Evolutionary conservation across 2,113 vertebrate species (phyloP).

Genomic region (Sialia sialis): DNA sequence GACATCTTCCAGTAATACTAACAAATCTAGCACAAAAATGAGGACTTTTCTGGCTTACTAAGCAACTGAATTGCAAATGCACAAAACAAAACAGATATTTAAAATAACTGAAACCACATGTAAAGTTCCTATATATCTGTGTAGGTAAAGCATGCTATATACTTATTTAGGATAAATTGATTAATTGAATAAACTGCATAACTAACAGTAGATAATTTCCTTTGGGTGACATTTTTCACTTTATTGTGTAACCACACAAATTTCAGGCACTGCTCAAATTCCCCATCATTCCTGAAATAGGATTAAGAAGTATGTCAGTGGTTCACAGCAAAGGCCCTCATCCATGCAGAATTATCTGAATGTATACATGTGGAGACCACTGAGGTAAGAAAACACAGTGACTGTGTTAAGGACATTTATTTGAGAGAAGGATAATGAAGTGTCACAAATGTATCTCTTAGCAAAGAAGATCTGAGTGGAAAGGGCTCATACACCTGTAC

Average conservation of each 20-base stretch:
- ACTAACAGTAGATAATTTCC: not conserved
- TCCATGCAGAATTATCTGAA: not conserved
- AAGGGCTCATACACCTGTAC: not conserved
- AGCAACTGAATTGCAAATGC: not conserved
- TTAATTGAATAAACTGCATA: not conserved
- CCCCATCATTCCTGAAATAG: not conserved
- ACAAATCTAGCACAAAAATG: not conserved
- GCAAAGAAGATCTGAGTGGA: not conserved
- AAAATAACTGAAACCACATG: not conserved
- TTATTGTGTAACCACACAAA: not conserved
- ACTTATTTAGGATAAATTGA: not conserved
- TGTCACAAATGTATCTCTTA: not conserved
- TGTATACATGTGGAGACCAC: not conserved
- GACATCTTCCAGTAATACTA: not conserved
- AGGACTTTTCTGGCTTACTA: not conserved
- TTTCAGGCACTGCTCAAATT: not conserved
- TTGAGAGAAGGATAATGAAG: not conserved
- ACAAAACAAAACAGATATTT: not conserved
- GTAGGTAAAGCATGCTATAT: not conserved
- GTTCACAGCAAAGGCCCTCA: not conserved
- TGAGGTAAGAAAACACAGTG: not conserved
- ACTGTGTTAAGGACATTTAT: not conserved
- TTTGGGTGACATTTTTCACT: not conserved
- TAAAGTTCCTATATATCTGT: not conserved
- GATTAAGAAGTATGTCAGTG: not conserved